Percentiles rank a stretch among this genome's conserved stretches.
Conservation (phyloP, 30 jellyfish, hydroid and myxozoan species). For the Nemopilema nomurai region DNA sequence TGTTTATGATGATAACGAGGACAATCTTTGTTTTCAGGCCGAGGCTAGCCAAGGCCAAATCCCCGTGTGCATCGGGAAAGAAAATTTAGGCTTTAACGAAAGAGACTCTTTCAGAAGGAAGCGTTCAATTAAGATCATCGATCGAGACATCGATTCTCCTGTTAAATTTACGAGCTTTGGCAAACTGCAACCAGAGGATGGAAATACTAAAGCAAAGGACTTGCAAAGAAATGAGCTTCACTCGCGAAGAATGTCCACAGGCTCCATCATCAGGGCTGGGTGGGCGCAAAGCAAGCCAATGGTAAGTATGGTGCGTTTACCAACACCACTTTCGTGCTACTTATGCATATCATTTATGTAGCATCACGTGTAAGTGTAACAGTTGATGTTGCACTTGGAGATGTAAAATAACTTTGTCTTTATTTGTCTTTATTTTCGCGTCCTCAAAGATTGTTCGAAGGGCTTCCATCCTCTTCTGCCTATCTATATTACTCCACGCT, state of each 20-base stretch:
- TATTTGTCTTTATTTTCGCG: too few relatives aligned
- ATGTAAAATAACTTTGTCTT: too few relatives aligned
- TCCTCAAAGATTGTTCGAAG: too few relatives aligned
- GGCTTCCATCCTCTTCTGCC: too few relatives aligned
- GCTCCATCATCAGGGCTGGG: constrained; percentile 45
- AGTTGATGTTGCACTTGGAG: too few relatives aligned
- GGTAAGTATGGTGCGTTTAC: constrained; percentile 39
- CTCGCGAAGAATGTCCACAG: constrained; percentile 65
- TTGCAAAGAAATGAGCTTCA: not conserved
- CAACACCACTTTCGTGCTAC: too few relatives aligned
- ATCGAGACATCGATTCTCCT: constrained; percentile 45
- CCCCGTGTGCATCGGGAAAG: not conserved
- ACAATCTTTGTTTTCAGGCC: not conserved
- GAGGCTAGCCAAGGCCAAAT: not conserved
- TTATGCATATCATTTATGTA: too few relatives aligned
- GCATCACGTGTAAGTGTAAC: too few relatives aligned
- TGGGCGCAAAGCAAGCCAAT: constrained; percentile 28
- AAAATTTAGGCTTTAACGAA: constrained; percentile 2
- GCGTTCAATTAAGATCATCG: not conserved
- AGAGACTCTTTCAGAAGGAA: not conserved
- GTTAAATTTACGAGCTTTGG: constrained; percentile 54
- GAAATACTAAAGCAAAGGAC: not conserved
- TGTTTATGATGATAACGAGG: constrained; percentile 42
- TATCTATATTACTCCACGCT: too few relatives aligned
- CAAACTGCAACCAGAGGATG: constrained; percentile 1